Evolutionary conservation across 1,140 invertebrate species (phyloP).

Genomic region (Apis florea): DNA sequence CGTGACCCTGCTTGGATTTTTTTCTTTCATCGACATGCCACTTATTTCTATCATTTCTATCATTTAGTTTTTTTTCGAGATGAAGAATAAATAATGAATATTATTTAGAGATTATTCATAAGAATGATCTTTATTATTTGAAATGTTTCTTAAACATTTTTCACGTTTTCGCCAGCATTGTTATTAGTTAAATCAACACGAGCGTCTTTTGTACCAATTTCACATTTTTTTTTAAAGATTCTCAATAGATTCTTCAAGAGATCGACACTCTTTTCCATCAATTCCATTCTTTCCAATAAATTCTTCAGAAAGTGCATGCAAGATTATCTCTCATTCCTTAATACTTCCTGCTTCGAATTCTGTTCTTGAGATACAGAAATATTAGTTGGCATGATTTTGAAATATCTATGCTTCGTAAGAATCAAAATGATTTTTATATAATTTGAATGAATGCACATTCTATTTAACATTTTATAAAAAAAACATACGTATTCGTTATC

Average conservation of each 20-base stretch:
- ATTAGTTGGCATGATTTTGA: conserved; percentile 11
- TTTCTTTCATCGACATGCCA: not conserved
- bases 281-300: not conserved
- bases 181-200: not conserved
- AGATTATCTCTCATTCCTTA: no score
- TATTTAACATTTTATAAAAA: not conserved
- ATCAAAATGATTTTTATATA: not conserved
- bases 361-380: conserved; percentile 5
- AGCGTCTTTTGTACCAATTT: not conserved
- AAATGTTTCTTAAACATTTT: conserved; percentile 78
- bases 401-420: not conserved
- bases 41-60: not conserved
- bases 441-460: not conserved
- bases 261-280: not conserved
- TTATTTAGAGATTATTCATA: conserved; percentile 77
- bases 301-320: not conserved
- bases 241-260: not conserved
- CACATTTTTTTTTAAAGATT: not conserved
- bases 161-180: conserved; percentile 65
- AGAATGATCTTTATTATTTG: conserved; percentile 78
- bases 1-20: not conserved
- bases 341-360: not conserved
- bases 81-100: no score
- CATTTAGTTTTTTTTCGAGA: not conserved
- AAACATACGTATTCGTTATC: not conserved